Base-by-base conservation (phyloP, 1,140 invertebrate genomes). In the Aphis craccivora region DNA sequence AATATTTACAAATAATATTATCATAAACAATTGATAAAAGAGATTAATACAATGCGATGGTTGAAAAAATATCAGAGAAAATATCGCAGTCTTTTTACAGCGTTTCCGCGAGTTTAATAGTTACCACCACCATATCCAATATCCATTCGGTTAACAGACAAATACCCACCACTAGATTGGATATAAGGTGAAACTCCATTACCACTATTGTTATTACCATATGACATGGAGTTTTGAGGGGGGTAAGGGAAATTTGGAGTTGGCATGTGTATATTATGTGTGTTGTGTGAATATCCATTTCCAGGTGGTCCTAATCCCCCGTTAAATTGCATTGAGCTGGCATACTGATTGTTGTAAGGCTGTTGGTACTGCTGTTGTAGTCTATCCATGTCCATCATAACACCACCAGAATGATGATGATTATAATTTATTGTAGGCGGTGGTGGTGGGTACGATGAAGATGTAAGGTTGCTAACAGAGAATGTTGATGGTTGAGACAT, bases 161-260 rank as follows among this genome's bases (percentile, higher is more conserved):
- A 95, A 93, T 95, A 95, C 81, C 95, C 94, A 93, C 95, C 95
- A 91, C 95, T 94, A 94, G 95, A 94, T 94, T 95, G 95, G 93
- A 94, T 95, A 91, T 95, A 95, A 22, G 96, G 95, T 94, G 96
- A 96, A 91, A 95, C 95, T 93, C 95, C 95, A 92, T 96, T 95
- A 91, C 95, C 95, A 94, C 96, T 95, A 94, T 95, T 95, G 40
- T 95, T 95, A 91, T 95, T 95, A 45, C 95, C 94, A 91, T 95
- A 95, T 18, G 95, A 51, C 91, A 93, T 93, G 11, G 91, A 51
- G 22, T 81, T 93, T 53, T 93, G 95, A 35, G 95, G 95, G 25
- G 95, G 95, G 94, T 96, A 96, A 18, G 96, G 96, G 95, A 96
- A 96, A 94, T 96, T 96, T 37, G 96, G 96, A 94, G 95, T 96